Evolutionary conservation across 2,888 invertebrate genomes (phyloP).

Genomic region (Flexamia atlantica): DNA sequence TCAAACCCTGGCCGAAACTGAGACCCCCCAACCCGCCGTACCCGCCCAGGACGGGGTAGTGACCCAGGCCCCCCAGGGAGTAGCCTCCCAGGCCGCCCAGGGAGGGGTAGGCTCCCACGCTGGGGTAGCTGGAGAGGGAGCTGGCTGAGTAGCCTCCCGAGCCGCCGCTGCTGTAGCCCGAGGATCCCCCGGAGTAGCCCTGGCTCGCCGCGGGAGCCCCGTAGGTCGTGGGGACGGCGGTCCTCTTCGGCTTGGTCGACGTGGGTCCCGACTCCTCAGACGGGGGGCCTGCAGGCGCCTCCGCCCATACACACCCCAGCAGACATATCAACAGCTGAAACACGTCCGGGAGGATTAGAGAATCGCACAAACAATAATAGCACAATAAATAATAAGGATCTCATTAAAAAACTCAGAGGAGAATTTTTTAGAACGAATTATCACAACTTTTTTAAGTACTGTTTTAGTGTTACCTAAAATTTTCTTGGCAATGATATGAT

Average conservation of each 20-base stretch:
- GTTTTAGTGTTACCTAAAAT: too few relatives aligned
- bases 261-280: conserved; percentile 4
- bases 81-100: conserved; percentile 35
- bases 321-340: conserved; percentile 30
- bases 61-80: conserved; percentile 37
- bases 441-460: too few relatives aligned
- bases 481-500: too few relatives aligned
- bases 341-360: not conserved
- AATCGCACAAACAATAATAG: too few relatives aligned
- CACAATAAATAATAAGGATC: too few relatives aligned
- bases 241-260: conserved; percentile 35
- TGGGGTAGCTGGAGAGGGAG: not conserved
- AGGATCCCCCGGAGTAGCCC: conserved; percentile 11
- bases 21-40: conserved; percentile 45
- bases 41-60: conserved; percentile 39
- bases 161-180: not conserved
- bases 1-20: conserved; percentile 33
- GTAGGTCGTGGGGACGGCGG: conserved; percentile 35
- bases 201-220: conserved; percentile 20
- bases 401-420: too few relatives aligned
- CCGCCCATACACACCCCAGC: conserved; percentile 32
- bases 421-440: too few relatives aligned
- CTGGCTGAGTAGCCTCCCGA: not conserved
- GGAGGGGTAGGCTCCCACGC: conserved; percentile 26
- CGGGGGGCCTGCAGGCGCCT: not conserved